A percentile compares a stretch with the other conserved stretches of the same genome.
These are phyloP conservation scores for Drosophila histrio DNA, from an alignment of 2,888 invertebrate species.

Conservation along the genomic window DNA sequence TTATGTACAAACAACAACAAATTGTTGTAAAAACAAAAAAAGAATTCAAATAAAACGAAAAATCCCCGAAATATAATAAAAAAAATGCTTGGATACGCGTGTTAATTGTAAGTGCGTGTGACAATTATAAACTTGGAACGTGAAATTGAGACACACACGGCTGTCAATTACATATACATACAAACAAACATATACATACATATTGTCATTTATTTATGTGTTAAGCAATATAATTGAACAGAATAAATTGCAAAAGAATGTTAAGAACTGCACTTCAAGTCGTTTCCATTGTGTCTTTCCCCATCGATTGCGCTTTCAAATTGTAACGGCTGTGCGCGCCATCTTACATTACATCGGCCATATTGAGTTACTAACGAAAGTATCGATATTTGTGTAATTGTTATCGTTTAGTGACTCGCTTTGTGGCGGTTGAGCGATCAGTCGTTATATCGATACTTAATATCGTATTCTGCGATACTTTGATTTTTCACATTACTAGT, in stretches of 20 bases:
- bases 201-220: constrained; percentile 37
- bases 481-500: constrained; percentile 86
- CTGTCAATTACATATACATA: constrained; percentile 48
- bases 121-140: constrained; percentile 10
- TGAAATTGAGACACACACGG: constrained; percentile 33
- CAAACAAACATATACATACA: constrained; percentile 3
- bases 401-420: not conserved
- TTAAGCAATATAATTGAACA: constrained; percentile 51
- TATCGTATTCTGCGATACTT: too few relatives aligned
- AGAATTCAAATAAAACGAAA: not conserved
- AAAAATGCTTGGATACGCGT: not conserved
- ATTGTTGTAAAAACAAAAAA: constrained; percentile 22
- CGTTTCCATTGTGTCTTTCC: constrained; percentile 22
- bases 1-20: constrained; percentile 17
- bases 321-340: not conserved
- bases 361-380: not conserved
- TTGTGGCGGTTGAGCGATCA: not conserved
- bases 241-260: constrained; percentile 40
- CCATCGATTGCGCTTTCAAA: too few relatives aligned
- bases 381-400: not conserved
- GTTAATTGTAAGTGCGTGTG: constrained; percentile 1
- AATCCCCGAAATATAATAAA: not conserved
- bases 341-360: not conserved
- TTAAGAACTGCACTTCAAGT: constrained; percentile 14
- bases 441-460: not conserved